These are phyloP conservation scores for Suillia variegata DNA, from an alignment of 2,888 invertebrate species.

Conservation along the genomic window DNA sequence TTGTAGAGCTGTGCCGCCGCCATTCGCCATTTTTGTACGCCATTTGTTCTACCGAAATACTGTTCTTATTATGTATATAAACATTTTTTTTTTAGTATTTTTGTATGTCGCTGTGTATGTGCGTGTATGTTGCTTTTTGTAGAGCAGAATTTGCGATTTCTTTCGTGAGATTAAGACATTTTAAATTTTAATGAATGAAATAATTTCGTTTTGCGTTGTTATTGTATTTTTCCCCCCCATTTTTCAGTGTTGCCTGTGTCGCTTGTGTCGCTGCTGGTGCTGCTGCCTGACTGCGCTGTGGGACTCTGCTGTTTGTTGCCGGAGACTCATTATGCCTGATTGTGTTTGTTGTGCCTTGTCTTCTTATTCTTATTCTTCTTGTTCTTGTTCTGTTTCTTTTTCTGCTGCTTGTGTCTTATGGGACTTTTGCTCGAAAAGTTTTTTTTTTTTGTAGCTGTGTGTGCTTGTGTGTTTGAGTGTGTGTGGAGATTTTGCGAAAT, in stretches of 20 bases:
- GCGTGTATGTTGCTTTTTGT: too few relatives aligned
- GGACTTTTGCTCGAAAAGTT: slow-evolving; percentile 4
- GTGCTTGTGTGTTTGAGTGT: too few relatives aligned
- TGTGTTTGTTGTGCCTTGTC: too few relatives aligned
- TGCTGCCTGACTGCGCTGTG: too few relatives aligned
- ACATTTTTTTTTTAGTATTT: too few relatives aligned
- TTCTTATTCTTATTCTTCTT: too few relatives aligned
- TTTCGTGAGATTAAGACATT: slow-evolving; percentile 16
- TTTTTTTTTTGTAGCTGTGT: slow-evolving; percentile 15
- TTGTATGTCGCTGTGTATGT: too few relatives aligned
- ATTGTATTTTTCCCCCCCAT: slow-evolving; percentile 21
- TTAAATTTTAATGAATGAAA: slow-evolving; percentile 16
- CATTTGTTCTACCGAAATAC: not conserved
- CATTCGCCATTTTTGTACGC: slow-evolving; percentile 7
- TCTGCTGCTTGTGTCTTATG: slow-evolving; percentile 13
- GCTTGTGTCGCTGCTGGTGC: not conserved
- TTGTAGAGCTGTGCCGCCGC: slow-evolving; percentile 7
- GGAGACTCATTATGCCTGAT: slow-evolving; percentile 35
- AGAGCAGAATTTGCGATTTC: not conserved
- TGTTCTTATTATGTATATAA: not conserved
- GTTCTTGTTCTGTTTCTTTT: slow-evolving; percentile 20
- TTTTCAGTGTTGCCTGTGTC: slow-evolving; percentile 25
- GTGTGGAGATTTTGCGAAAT: too few relatives aligned
- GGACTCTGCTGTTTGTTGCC: slow-evolving; percentile 2
- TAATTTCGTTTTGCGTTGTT: slow-evolving; percentile 7